phyloP scores from a whole-genome alignment of 2,797 vertebrate species.

The Arremon aurantiirostris region DNA sequence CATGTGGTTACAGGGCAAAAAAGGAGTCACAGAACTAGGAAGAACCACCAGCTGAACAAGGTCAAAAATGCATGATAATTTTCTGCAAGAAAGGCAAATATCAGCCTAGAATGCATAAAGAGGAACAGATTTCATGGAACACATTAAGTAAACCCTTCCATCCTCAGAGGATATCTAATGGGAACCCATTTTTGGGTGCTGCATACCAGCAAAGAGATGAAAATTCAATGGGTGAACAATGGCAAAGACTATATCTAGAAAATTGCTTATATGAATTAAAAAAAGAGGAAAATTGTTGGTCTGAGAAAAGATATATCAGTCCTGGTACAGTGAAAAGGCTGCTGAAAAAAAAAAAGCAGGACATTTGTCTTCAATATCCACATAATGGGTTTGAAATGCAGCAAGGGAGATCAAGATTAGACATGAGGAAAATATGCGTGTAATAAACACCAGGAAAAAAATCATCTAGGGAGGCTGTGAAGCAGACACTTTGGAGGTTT shows the following conservation, averaged over 20 bases:
- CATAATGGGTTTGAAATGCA: neutral
- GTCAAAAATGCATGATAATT: neutral
- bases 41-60: neutral
- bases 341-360: neutral
- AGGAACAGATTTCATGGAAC: neutral
- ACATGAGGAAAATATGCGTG: neutral
- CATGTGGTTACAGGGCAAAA: neutral
- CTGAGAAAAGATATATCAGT: neutral
- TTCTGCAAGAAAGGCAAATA: neutral
- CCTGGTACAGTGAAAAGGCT: neutral
- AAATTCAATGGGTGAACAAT: neutral
- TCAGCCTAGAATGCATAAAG: neutral
- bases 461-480: neutral
- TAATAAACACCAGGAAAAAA: neutral
- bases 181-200: neutral
- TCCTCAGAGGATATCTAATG: neutral
- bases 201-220: neutral
- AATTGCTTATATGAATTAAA: neutral
- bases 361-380: neutral
- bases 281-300: neutral
- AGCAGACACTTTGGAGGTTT: neutral
- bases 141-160: neutral
- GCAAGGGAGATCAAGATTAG: constrained; percentile 20
- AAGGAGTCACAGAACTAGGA: neutral
- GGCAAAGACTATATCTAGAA: neutral